These are phyloP conservation scores for Drosophila oshimai DNA, from an alignment of 1,140 invertebrate genomes.

Conservation along the genomic window DNA sequence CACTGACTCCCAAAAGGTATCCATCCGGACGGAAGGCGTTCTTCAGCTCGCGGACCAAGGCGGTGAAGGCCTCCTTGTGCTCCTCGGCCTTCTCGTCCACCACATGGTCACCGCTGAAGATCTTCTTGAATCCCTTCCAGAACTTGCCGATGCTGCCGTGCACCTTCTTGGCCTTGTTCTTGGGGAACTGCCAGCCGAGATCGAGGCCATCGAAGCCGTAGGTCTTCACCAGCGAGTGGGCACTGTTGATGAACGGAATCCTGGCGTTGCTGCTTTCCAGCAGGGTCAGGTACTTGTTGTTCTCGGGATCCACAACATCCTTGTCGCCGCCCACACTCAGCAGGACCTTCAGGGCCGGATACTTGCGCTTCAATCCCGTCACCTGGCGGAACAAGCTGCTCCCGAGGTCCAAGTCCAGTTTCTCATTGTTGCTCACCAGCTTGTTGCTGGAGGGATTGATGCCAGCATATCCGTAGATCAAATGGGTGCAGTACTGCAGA, in stretches of 20 bases:
- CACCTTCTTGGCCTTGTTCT: constrained; percentile 90
- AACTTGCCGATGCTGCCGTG: constrained; percentile 86
- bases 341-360: constrained; percentile 89
- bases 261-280: constrained; percentile 88
- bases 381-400: constrained; percentile 88
- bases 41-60: constrained; percentile 89
- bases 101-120: constrained; percentile 87
- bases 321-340: constrained; percentile 89
- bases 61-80: constrained; percentile 90
- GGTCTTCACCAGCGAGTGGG: constrained; percentile 87
- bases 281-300: constrained; percentile 81
- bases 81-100: constrained; percentile 90
- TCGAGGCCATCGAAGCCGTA: constrained; percentile 94
- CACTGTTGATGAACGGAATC: constrained; percentile 90
- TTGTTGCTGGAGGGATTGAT: constrained; percentile 89
- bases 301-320: constrained; percentile 85
- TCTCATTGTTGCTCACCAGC: constrained; percentile 87
- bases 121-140: constrained; percentile 90
- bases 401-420: constrained; percentile 87
- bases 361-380: constrained; percentile 88
- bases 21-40: constrained; percentile 87
- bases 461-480: constrained; percentile 93
- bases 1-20: constrained; percentile 86
- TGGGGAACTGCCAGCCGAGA: constrained; percentile 93
- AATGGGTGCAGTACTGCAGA: constrained; percentile 91